Evolutionary conservation across 2,797 vertebrate species (phyloP).

Genomic region (Phataginus tricuspis): DNA sequence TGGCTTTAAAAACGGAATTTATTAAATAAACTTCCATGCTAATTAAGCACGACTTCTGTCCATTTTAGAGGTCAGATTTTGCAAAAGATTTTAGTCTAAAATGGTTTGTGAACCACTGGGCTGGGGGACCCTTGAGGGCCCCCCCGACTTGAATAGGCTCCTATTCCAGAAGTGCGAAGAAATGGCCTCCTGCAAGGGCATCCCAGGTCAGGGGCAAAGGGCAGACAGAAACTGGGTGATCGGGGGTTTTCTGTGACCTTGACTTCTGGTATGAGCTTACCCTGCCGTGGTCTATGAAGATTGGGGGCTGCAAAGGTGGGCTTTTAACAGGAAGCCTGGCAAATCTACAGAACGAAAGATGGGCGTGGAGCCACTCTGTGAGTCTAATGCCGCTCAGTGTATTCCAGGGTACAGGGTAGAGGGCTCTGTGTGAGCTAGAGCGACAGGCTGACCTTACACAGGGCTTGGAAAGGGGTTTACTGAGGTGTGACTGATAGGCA

Average conservation of each 20-base stretch:
- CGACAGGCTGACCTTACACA: no score
- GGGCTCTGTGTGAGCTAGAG: accelerated
- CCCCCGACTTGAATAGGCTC: background rate
- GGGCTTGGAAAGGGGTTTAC: background rate
- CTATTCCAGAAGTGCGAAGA: accelerated
- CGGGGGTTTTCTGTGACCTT: background rate
- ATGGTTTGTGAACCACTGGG: background rate
- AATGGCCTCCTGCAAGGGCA: accelerated
- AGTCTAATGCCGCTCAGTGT: background rate
- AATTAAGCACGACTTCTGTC: background rate
- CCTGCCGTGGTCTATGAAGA: background rate
- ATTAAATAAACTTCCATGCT: background rate
- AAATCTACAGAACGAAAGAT: background rate
- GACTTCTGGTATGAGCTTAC: background rate
- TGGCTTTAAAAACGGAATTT: background rate
- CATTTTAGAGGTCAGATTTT: background rate
- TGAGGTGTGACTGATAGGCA: background rate
- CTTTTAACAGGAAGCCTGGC: background rate
- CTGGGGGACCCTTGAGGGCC: accelerated
- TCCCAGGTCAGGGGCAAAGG: background rate
- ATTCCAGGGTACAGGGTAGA: background rate
- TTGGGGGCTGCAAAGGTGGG: background rate
- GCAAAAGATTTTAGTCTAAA: background rate
- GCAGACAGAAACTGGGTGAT: accelerated
- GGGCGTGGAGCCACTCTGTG: accelerated